Evolutionary conservation across 2,797 vertebrate species (phyloP).

Genomic region (Xenentodon cancila): DNA sequence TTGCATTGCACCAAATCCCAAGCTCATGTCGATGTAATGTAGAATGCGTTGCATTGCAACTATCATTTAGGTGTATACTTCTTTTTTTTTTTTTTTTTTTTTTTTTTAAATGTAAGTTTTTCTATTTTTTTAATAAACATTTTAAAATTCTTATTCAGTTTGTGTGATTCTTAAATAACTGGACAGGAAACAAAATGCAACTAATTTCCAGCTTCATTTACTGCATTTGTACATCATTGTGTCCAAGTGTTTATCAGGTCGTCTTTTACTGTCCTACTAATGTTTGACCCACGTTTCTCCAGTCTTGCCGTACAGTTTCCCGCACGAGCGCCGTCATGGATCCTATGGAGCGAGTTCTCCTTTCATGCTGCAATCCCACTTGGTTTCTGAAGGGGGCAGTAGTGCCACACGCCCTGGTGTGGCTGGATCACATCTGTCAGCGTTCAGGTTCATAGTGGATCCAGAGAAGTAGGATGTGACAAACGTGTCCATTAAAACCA

Average conservation of each 20-base stretch:
- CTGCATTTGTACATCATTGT: too few relatives aligned
- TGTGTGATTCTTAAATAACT: not conserved
- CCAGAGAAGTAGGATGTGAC: conserved; percentile 14
- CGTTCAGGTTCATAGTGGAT: conserved; percentile 10
- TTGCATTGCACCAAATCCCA: conserved; percentile 49
- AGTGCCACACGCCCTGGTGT: conserved; percentile 13
- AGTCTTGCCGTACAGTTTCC: too few relatives aligned
- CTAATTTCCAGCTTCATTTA: too few relatives aligned
- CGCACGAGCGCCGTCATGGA: too few relatives aligned
- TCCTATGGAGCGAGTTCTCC: too few relatives aligned
- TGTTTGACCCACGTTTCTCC: too few relatives aligned
- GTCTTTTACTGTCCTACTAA: too few relatives aligned
- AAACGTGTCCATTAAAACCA: conserved; percentile 25
- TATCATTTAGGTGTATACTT: too few relatives aligned
- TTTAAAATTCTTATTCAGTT: conserved; percentile 64
- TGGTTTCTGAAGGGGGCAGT: conserved; percentile 54
- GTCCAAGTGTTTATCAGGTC: too few relatives aligned
- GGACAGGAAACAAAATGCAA: too few relatives aligned
- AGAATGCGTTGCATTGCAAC: conserved; percentile 42
- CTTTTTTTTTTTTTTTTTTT: conserved; percentile 25
- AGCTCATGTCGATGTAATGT: conserved; percentile 44
- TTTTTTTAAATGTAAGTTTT: conserved; percentile 65
- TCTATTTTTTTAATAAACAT: conserved; percentile 83
- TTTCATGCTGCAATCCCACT: conserved; percentile 27
- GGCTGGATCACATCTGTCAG: not conserved